Percentiles rank a stretch among this genome's conserved stretches.
Conservation (phyloP, 2,888 invertebrate species). For the Tiliacea citrago region DNA sequence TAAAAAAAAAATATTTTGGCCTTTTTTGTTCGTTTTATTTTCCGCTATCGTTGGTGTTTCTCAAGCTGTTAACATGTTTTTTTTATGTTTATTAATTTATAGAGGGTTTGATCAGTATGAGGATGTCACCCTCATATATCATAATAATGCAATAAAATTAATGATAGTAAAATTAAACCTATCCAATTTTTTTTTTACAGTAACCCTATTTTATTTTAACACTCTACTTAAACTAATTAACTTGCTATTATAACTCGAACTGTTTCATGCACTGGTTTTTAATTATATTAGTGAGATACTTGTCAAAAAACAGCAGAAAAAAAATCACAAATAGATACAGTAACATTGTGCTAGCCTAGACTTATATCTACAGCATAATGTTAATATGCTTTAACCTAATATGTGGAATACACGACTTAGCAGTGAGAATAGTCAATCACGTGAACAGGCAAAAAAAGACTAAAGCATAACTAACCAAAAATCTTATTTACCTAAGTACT, state of each 20-base stretch:
- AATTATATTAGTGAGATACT: neutral
- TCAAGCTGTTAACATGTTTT: neutral
- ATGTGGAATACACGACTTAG: slow-evolving; percentile 21
- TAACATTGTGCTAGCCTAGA: neutral
- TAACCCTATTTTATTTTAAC: neutral
- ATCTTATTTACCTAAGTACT: slow-evolving; percentile 1
- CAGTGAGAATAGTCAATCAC: slow-evolving; percentile 40
- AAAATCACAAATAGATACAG: neutral
- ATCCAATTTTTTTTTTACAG: neutral
- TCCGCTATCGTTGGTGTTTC: neutral
- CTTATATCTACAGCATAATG: slow-evolving; percentile 2
- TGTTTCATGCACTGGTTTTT: neutral
- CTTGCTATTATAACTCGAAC: neutral
- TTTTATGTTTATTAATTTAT: neutral
- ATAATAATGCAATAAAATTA: neutral
- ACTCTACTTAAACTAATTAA: slow-evolving; percentile 1
- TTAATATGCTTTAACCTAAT: slow-evolving; percentile 7
- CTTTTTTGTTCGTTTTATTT: neutral
- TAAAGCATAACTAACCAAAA: slow-evolving; percentile 51
- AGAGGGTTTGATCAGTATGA: neutral
- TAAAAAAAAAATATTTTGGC: neutral
- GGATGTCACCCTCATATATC: neutral
- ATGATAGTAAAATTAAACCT: neutral
- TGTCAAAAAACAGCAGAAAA: neutral
- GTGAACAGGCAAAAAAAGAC: slow-evolving; percentile 15